phyloP scores from a whole-genome alignment of 2,113 vertebrate genomes.

The Hippocampus comes region DNA sequence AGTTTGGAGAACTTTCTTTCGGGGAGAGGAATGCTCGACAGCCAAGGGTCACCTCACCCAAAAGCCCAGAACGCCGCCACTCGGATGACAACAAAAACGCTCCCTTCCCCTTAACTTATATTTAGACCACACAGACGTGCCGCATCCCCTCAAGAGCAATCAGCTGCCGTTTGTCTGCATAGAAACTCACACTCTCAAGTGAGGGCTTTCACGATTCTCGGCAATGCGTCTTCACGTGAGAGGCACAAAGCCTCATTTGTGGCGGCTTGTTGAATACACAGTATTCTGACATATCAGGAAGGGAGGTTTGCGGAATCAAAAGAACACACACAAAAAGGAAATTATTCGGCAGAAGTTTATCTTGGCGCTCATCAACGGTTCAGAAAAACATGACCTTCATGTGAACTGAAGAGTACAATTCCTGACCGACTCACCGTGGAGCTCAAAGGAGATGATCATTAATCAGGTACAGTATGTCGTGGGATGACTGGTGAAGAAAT shows the following conservation, averaged over 20 bases:
- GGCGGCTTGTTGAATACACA: constrained; percentile 7
- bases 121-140: constrained; percentile 59
- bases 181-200: constrained; percentile 40
- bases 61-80: constrained; percentile 26
- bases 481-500: not conserved
- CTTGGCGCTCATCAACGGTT: constrained; percentile 17
- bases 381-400: constrained; percentile 29
- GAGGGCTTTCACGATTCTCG: constrained; percentile 37
- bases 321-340: constrained; percentile 14
- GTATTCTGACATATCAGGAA: constrained; percentile 26
- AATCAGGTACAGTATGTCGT: constrained; percentile 48
- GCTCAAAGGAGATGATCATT: constrained; percentile 48
- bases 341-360: constrained; percentile 25
- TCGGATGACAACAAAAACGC: constrained; percentile 48
- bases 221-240: constrained; percentile 3
- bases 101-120: constrained; percentile 60
- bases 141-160: constrained; percentile 56
- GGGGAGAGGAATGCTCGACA: not conserved
- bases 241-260: not conserved
- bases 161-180: constrained; percentile 56
- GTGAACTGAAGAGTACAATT: constrained; percentile 26
- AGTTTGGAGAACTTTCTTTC: not conserved
- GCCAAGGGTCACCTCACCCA: constrained; percentile 27
- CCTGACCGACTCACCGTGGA: constrained; percentile 16
- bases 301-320: constrained; percentile 12